A percentile compares a stretch with the other conserved stretches of the same genome.
Evolutionary conservation across 2,888 invertebrate genomes (phyloP).

Genomic region (Scrobipalpa atriplicella): DNA sequence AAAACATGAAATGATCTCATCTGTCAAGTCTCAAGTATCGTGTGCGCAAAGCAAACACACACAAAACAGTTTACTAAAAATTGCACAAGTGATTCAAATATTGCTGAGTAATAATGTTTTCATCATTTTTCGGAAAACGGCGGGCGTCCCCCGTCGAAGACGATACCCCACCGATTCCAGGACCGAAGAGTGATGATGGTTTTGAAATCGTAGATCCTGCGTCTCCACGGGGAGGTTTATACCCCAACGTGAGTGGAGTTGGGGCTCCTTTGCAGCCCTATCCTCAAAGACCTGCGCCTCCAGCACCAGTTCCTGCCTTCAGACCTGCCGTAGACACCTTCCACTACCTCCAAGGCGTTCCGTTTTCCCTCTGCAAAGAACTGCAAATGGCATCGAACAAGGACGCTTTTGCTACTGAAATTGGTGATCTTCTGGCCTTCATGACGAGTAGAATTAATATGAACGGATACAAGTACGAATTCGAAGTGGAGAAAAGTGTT

Average conservation of each 20-base stretch:
- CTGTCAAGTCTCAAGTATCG: not conserved
- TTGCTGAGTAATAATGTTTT: constrained; percentile 60
- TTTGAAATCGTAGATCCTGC: constrained; percentile 68
- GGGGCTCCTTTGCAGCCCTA: constrained; percentile 42
- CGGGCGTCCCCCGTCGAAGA: constrained; percentile 75
- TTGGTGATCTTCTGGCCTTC: constrained; percentile 78
- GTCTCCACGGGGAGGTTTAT: constrained; percentile 56
- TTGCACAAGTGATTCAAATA: constrained; percentile 22
- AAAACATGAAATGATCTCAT: not conserved
- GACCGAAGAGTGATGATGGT: constrained; percentile 65
- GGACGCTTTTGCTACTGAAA: constrained; percentile 74
- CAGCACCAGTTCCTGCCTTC: constrained; percentile 45
- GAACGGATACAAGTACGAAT: constrained; percentile 75
- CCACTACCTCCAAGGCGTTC: constrained; percentile 81
- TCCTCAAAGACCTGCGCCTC: constrained; percentile 64
- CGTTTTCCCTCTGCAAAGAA: constrained; percentile 77
- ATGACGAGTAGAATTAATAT: constrained; percentile 73
- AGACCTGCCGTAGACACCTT: constrained; percentile 52
- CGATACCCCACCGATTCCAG: constrained; percentile 73
- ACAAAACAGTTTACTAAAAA: constrained; percentile 20
- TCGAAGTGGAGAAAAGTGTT: constrained; percentile 80
- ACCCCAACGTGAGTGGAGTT: constrained; percentile 62
- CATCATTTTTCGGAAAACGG: constrained; percentile 74
- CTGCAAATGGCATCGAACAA: constrained; percentile 73
- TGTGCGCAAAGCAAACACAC: no score